Base-by-base conservation (phyloP, 1,140 invertebrate species). In the Gryllus bimaculatus region DNA sequence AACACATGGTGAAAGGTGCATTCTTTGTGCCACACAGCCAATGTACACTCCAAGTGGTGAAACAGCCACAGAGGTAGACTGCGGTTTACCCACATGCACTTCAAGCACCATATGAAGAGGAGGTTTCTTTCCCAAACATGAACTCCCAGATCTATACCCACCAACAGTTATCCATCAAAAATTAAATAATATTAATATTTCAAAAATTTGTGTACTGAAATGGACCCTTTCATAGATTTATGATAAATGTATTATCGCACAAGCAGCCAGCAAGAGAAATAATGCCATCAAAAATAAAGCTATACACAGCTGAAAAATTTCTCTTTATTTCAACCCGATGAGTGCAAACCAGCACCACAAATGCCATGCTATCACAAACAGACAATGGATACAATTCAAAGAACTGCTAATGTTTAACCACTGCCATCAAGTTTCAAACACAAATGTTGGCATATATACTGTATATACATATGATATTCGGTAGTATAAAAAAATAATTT, bases 341-440 rank as follows among this genome's bases (percentile, higher is more conserved):
- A 66, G 54, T 66, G 54, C 54, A 66, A 66, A 66, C 54, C 54
- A 66, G 54, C 54, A 66, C 54, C 54, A 66, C 54, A 66, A 66
- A 66, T 66, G 54, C 54, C 54, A 66, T 66, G 54, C 54, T 66
- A 66, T 66, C 54, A 66, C 54, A 66, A 66, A 66, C 54, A 66
- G 54, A 66, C 54, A 66, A 66, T 66, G 54, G 54, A 66, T 66
- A 66, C 54, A 66, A 66, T 66, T 66, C 54, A 66, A 66, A 66
- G 54, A 66, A 66, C 54, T 66, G 54, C 54, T 66, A 66, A 66
- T 66, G 54, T 66, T 66, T 66, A 66, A 66, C 54, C 54, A 66
- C 54, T 66, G 54, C 54, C 54, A 66, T 66, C 54, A 66, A 66
- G 54, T 66, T 66, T 66, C 54, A 66, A 66, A 66, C 54, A 66